Conservation (phyloP, 2,113 vertebrate species). For the Archocentrus centrarchus region DNA sequence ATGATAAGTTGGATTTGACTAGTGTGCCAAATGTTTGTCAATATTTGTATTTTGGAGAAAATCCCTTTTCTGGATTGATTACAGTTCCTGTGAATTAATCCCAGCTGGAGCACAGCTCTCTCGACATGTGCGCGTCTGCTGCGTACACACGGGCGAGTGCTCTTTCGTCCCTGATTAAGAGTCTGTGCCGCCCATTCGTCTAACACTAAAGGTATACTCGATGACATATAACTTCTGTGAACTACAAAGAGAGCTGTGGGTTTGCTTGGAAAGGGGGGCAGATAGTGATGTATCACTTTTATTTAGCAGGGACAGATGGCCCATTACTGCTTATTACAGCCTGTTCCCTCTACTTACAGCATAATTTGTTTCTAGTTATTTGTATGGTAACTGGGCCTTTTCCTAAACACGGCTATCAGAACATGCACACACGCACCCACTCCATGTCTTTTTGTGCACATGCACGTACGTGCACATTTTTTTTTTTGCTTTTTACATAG, state of each 20-base stretch:
- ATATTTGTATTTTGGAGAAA: constrained; percentile 53
- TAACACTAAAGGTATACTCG: constrained; percentile 52
- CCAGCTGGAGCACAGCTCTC: constrained; percentile 49
- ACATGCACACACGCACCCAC: background rate
- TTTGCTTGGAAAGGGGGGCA: background rate
- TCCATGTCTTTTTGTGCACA: constrained; percentile 6
- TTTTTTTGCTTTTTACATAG: background rate
- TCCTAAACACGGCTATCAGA: constrained; percentile 42
- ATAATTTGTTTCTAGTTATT: constrained; percentile 61
- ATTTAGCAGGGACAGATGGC: constrained; percentile 66
- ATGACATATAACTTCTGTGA: constrained; percentile 59
- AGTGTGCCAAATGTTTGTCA: constrained; percentile 31
- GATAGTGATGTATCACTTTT: constrained; percentile 71
- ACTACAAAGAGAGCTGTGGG: constrained; percentile 65
- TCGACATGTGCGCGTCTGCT: constrained; percentile 23
- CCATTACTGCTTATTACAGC: constrained; percentile 68
- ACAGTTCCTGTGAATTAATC: constrained; percentile 35
- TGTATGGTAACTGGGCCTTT: constrained; percentile 51
- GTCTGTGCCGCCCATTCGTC: constrained; percentile 27
- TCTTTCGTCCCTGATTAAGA: constrained; percentile 56
- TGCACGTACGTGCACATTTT: background rate
- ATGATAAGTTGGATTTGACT: constrained; percentile 18
- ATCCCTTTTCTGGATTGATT: constrained; percentile 43
- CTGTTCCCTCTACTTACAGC: constrained; percentile 58
- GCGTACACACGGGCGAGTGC: background rate